Evolutionary conservation across 2,113 vertebrate genomes (phyloP).

Genomic region (Cavia porcellus): DNA sequence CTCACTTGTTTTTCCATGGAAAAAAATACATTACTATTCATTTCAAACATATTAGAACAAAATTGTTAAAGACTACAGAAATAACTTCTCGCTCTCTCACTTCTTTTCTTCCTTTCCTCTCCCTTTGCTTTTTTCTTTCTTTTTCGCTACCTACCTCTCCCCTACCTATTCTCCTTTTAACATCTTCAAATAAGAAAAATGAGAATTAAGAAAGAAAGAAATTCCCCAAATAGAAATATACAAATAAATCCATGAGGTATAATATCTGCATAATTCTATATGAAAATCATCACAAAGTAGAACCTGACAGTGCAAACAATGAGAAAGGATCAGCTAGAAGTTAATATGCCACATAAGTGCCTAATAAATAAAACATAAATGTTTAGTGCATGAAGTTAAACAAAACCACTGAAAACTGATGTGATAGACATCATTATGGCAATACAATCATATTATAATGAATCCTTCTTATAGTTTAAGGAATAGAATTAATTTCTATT

Average conservation of each 20-base stretch:
- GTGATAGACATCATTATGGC: no score
- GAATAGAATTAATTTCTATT: neutral
- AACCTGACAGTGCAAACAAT: neutral
- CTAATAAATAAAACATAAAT: neutral
- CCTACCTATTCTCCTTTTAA: neutral
- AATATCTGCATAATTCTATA: neutral
- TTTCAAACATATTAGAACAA: neutral
- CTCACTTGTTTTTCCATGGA: neutral
- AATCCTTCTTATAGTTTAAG: neutral
- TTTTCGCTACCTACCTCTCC: neutral
- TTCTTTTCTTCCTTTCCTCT: neutral
- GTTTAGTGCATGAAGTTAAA: neutral
- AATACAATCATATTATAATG: neutral
- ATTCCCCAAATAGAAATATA: neutral
- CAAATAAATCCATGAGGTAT: neutral
- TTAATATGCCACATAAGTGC: neutral
- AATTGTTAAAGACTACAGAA: slow-evolving; percentile 23
- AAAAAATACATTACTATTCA: neutral
- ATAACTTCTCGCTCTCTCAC: neutral
- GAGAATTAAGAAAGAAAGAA: neutral
- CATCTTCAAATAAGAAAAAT: neutral
- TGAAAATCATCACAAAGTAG: neutral
- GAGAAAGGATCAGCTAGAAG: neutral
- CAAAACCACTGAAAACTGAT: neutral
- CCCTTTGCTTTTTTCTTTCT: neutral